Percentiles rank a stretch among this genome's conserved stretches.
These are phyloP conservation scores for Nicator chloris DNA, from an alignment of 2,113 vertebrate genomes.

Conservation along the genomic window DNA sequence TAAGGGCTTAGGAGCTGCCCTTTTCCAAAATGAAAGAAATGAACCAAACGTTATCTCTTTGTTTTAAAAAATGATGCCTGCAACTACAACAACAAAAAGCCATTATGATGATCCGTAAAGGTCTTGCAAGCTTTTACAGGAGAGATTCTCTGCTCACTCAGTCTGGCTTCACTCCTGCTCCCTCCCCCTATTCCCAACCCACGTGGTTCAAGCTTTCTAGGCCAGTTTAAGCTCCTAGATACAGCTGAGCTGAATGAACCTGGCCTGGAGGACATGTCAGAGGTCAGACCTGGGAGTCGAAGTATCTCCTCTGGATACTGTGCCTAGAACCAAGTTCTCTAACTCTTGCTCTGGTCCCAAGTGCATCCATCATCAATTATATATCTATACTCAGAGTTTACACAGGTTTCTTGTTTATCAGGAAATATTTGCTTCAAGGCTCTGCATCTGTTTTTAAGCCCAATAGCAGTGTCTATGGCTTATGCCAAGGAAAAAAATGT, in stretches of 20 bases:
- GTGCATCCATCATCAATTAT: conserved; percentile 23
- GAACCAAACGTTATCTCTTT: not conserved
- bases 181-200: not conserved
- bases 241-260: not conserved
- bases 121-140: not conserved
- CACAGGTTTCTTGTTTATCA: conserved; percentile 31
- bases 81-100: conserved; percentile 28
- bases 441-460: conserved; percentile 2
- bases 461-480: not conserved
- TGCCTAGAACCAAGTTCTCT: not conserved
- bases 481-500: not conserved
- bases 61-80: conserved; percentile 51
- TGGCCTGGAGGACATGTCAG: not conserved
- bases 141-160: not conserved
- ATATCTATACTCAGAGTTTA: conserved; percentile 19
- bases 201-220: not conserved
- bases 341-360: not conserved
- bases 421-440: conserved; percentile 42
- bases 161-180: not conserved
- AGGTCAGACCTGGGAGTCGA: not conserved
- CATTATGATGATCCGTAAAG: not conserved
- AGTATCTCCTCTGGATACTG: not conserved
- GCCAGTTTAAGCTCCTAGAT: not conserved
- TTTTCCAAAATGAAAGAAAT: conserved; percentile 51
- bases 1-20: conserved; percentile 7